Base-by-base conservation (phyloP, 2,888 invertebrate genomes). In the Erebia palarica region DNA sequence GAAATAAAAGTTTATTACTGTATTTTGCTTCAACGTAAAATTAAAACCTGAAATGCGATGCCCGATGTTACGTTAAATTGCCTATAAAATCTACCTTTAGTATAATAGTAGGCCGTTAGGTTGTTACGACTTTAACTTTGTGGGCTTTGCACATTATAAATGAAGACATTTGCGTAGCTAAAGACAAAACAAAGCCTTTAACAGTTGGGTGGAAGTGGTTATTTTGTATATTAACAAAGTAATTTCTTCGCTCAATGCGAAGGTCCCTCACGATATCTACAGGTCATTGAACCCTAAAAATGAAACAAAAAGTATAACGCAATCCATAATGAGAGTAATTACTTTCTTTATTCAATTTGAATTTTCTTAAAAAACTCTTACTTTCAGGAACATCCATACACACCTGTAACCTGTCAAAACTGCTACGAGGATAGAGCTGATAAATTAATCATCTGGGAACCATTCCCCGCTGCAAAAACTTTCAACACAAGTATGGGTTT, bases 391-490 rank as follows among this genome's bases (percentile, higher is more conserved):
- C 94, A 96, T 78, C 96, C 96, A 0, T 96, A 96, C 82, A 96
- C 96, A 73, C 95, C 96, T 63, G 96, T 96, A 0, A 95, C 96
- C 59, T 97, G 97, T 81, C 95, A 96, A n/a, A 96, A 96, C 76
- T 98, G 98, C 78, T 96, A 97, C 88, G 97, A 97, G 84, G 97
- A 97, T 78, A 95, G 97, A 11, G 97, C 97, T 21, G 97, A 98
- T 80, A 97, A 97, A 80, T 88, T 97, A 49, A 95, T 97, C 16
- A 94, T 97, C 57, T 96, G 97, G 96, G 97, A 97, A 82, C 96
- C 95, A 0, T 83, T 93, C 9, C 91, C 94, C 0, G 81, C 81
- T 2, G 83, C 84, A 0, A 89, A 84, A 76, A 75, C 82, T 69
- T 81, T 81, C 0, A 92, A 93, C 51, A 79, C 81, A 14, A 82